Percentiles rank a stretch among this genome's conserved stretches.
Conservation (phyloP, 1,140 invertebrate species). For the Bombus impatiens region DNA sequence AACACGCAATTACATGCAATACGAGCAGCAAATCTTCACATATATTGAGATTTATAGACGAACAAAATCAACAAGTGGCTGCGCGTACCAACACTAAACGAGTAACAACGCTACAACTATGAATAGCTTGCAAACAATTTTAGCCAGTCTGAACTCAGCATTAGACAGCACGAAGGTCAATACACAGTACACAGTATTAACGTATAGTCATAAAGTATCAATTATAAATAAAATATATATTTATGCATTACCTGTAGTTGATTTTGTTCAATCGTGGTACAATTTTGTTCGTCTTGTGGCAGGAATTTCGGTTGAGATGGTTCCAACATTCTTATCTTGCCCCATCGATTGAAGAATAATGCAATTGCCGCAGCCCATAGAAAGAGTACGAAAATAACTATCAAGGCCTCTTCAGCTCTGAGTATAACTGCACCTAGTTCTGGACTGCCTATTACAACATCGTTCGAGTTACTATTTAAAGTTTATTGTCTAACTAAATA, state of each 20-base stretch:
- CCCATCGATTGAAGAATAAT: conserved; percentile 93
- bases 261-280: conserved; percentile 85
- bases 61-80: no score
- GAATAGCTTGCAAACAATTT: no score
- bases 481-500: not conserved
- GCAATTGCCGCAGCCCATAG: conserved; percentile 91
- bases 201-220: no score
- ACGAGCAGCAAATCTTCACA: no score
- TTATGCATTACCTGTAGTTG: conserved; percentile 70
- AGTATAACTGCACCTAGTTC: conserved; percentile 84
- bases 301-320: conserved; percentile 92
- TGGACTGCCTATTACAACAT: conserved; percentile 77
- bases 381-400: conserved; percentile 88
- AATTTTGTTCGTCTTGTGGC: conserved; percentile 86
- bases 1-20: no score
- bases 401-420: conserved; percentile 89
- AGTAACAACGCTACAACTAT: no score
- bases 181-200: no score
- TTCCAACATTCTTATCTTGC: conserved; percentile 92
- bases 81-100: no score
- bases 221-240: no score
- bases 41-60: no score
- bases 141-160: no score
- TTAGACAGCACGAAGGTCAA: no score
- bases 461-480: not conserved